Evolutionary conservation across 2,888 invertebrate species (phyloP).

Genomic region (Pyrgus malvae): DNA sequence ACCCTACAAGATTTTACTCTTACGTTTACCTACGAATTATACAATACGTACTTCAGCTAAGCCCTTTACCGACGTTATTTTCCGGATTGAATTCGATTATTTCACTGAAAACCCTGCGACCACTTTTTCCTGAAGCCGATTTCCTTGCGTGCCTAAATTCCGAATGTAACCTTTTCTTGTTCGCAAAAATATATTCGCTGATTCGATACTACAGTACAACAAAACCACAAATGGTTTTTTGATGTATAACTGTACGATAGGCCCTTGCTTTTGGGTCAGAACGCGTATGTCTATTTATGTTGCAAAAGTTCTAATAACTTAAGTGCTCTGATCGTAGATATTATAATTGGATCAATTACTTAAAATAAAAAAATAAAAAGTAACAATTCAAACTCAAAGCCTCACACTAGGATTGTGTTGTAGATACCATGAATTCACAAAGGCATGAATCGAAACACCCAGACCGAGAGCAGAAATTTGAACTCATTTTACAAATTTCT

Average conservation of each 20-base stretch:
- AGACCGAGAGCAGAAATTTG: too few species aligned
- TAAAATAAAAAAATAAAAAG: too few species aligned
- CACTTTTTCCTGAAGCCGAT: slow-evolving; percentile 16
- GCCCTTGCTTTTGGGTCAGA: neutral
- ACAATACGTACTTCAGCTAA: neutral
- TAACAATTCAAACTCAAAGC: too few species aligned
- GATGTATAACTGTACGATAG: slow-evolving; percentile 7
- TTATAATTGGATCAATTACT: too few species aligned
- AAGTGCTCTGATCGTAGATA: too few species aligned
- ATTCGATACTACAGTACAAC: neutral
- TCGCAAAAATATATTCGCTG: slow-evolving; percentile 5
- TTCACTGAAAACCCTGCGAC: slow-evolving; percentile 8
- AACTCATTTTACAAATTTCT: too few species aligned
- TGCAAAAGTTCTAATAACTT: too few species aligned
- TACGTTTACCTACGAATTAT: slow-evolving; percentile 4
- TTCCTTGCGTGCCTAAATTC: slow-evolving; percentile 19
- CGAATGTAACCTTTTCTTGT: slow-evolving; percentile 16
- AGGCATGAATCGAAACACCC: too few species aligned
- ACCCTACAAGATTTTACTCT: neutral
- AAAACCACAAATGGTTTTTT: slow-evolving; percentile 20
- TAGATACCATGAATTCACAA: too few species aligned
- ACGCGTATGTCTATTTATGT: too few species aligned
- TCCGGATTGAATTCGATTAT: slow-evolving; percentile 11
- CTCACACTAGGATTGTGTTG: too few species aligned
- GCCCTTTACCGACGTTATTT: slow-evolving; percentile 6